Conservation (phyloP, 2,888 invertebrate genomes). For the Melitaea athalia region DNA sequence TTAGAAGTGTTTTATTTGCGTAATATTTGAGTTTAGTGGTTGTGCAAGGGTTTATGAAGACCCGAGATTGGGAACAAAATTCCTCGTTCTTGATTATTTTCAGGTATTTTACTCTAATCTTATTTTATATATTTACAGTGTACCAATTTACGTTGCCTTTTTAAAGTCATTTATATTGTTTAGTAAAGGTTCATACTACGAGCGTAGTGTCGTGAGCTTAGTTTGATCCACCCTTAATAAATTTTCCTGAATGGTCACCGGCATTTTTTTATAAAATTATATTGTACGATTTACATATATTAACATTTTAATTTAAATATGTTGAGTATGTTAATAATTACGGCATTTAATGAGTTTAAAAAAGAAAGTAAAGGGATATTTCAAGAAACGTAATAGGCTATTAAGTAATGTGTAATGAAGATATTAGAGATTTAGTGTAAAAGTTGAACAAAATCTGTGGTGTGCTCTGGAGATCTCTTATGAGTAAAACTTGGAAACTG, state of each 20-base stretch:
- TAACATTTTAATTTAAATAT: too few relatives aligned
- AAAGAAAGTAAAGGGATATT: too few relatives aligned
- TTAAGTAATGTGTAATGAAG: too few relatives aligned
- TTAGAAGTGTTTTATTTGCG: conserved; percentile 65
- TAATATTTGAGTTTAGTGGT: conserved; percentile 68
- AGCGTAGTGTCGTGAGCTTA: conserved; percentile 14
- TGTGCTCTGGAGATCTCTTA: neutral
- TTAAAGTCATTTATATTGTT: neutral
- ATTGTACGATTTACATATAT: too few relatives aligned
- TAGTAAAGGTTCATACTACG: conserved; percentile 4
- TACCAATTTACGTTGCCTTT: neutral
- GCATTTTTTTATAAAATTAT: neutral
- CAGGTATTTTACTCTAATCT: conserved; percentile 7
- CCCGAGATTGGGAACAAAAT: conserved; percentile 40
- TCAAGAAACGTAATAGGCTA: too few relatives aligned
- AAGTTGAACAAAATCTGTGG: neutral
- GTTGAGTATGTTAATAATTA: too few relatives aligned
- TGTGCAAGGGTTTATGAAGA: conserved; percentile 71
- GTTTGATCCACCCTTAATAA: conserved; percentile 14
- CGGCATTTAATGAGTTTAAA: too few relatives aligned
- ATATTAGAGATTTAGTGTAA: neutral
- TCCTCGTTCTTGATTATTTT: conserved; percentile 27
- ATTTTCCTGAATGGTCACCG: neutral
- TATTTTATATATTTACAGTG: conserved; percentile 25
- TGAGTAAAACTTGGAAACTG: neutral